phyloP scores from a whole-genome alignment of 2,797 vertebrate genomes.

The Paratrypauchen microcephalus region DNA sequence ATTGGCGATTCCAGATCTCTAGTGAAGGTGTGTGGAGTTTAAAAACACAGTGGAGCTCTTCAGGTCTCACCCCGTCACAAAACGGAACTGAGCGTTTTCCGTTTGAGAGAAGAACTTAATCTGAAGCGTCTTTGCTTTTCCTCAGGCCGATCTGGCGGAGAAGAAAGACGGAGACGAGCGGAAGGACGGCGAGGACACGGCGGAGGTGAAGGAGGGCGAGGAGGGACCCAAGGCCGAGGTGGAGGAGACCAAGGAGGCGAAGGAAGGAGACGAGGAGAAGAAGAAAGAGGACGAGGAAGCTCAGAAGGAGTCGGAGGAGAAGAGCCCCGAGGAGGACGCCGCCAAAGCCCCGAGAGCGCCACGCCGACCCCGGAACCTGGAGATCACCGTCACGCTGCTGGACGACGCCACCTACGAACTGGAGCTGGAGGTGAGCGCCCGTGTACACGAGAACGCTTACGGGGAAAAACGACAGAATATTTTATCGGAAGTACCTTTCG shows the following conservation, averaged over 20 bases:
- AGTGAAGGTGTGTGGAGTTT: too few relatives aligned
- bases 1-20: too few relatives aligned
- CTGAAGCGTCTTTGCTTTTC: conserved; percentile 32
- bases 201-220: conserved; percentile 74
- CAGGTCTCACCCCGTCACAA: too few relatives aligned
- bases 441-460: too few relatives aligned
- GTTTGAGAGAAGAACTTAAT: not conserved
- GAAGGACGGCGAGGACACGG: conserved; percentile 67
- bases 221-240: conserved; percentile 46
- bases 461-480: too few relatives aligned
- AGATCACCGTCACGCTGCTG: conserved; percentile 89
- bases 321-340: conserved; percentile 71
- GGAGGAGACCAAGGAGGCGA: conserved; percentile 73
- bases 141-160: conserved; percentile 77
- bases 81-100: too few relatives aligned
- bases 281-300: conserved; percentile 60
- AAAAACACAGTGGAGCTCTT: too few relatives aligned
- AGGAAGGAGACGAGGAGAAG: conserved; percentile 70
- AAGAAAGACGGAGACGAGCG: conserved; percentile 77
- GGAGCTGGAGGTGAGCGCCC: conserved; percentile 87
- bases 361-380: conserved; percentile 85
- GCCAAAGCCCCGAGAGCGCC: conserved; percentile 76
- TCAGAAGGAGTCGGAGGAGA: conserved; percentile 58
- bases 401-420: conserved; percentile 91
- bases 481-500: too few relatives aligned